Evolutionary conservation across 2,113 vertebrate genomes (phyloP).

Genomic region (Tyrannus savana): DNA sequence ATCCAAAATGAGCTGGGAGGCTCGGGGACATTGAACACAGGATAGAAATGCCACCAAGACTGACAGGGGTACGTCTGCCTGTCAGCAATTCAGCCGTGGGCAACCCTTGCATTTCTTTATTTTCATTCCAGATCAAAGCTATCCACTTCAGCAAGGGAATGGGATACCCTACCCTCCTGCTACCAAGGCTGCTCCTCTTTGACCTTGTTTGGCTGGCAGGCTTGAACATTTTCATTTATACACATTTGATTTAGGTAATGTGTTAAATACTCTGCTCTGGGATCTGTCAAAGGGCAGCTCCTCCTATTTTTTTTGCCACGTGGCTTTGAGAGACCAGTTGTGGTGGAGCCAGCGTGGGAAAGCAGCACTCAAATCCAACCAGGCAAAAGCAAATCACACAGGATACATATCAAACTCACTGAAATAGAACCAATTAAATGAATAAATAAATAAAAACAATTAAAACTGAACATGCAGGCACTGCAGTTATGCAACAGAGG

Average conservation of each 20-base stretch:
- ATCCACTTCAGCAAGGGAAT: neutral
- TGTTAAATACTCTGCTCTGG: neutral
- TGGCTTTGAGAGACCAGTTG: neutral
- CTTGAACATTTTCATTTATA: neutral
- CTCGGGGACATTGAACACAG: neutral
- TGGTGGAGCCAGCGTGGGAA: fast-evolving
- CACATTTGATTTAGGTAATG: neutral
- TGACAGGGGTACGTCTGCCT: fast-evolving
- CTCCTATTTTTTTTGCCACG: neutral
- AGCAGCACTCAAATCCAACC: neutral
- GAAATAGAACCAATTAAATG: neutral
- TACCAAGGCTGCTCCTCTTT: neutral
- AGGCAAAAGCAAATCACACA: neutral
- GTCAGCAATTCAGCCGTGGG: neutral
- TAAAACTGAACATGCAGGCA: neutral
- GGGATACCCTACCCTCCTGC: neutral
- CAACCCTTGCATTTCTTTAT: neutral
- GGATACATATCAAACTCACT: fast-evolving
- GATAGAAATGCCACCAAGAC: neutral
- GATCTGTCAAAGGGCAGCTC: neutral
- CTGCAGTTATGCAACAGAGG: neutral
- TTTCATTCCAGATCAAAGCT: neutral
- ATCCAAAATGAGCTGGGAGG: neutral
- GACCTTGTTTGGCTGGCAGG: neutral
- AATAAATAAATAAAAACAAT: no score